Base-by-base conservation (phyloP, 2,797 vertebrate genomes). In the Lycodopsis pacificus region DNA sequence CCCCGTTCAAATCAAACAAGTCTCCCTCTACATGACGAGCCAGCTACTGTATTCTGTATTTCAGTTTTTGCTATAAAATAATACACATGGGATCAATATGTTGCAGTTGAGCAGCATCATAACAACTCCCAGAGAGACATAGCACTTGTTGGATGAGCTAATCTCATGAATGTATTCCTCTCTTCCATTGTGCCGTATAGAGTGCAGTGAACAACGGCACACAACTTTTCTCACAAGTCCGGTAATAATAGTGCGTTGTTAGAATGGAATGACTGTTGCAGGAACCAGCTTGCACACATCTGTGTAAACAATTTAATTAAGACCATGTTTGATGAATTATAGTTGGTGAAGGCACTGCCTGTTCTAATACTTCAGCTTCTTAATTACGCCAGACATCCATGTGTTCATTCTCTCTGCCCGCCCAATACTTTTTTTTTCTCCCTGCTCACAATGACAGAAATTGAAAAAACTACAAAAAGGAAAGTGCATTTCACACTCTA, bases 401-500 rank as follows among this genome's bases (percentile, higher is more conserved):
- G 83, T 90, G 88, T 94, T 94, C 90, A 86, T 91, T 91, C 84
- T 80, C 71, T 49, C 83, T 77, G 73, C 85, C 85, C 86, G 77
- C 79, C 71, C 72, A 22, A 22, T 53, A 76, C 63, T 74, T 76
- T 63, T 72, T 69, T 74, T 77, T 63, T 73, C 67, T 81, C 70
- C 64, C 49, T 61, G 79, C 83, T 87, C 79, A 77, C 92, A 95
- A 91, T 94, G 87, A 92, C 90, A 94, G 92, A 94, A 95, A 95
- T 92, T 93, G 92, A 93, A 93, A 93, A 91, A 91, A 93, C 80
- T 91, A 93, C 88, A 93, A 94, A 95, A 93, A 88, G 89, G 88
- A 95, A 95, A 95, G 87, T 95, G 94, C 92, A 95, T 95, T 96
- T 96, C 95, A 96, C 94, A 94, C 88, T 94, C 93, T 94, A 95